phyloP scores from a whole-genome alignment of 2,797 vertebrate species.

The Hypotaenidia okinawae region DNA sequence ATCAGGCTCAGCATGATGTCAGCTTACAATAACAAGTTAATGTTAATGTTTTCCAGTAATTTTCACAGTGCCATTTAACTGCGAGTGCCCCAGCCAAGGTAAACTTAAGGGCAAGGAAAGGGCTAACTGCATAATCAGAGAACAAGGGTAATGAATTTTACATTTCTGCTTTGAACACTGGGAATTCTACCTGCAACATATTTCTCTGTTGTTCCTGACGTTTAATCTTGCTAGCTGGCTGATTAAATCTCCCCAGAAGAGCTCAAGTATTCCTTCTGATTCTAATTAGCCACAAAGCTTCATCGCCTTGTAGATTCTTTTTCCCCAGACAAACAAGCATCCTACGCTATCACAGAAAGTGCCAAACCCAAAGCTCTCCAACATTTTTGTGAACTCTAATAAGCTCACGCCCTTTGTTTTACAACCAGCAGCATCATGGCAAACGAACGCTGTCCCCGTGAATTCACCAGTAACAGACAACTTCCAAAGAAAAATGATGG shows the following conservation, averaged over 20 bases:
- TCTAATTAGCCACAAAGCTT: constrained; percentile 48
- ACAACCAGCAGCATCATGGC: neutral
- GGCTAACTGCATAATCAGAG: constrained; percentile 73
- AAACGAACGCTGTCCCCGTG: neutral
- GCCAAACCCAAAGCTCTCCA: constrained; percentile 1
- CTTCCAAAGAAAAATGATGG: neutral
- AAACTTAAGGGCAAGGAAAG: constrained; percentile 74
- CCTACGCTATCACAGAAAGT: neutral
- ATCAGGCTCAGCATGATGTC: constrained; percentile 75
- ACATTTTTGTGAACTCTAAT: neutral
- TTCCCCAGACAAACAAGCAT: constrained; percentile 3
- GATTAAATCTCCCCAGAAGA: neutral
- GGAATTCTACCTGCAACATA: constrained; percentile 46
- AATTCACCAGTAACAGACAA: neutral
- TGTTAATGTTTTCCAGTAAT: constrained; percentile 83
- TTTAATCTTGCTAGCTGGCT: constrained; percentile 33
- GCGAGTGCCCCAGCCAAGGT: constrained; percentile 75
- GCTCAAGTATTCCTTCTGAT: constrained; percentile 40
- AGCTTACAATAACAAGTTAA: constrained; percentile 82
- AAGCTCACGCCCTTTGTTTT: neutral
- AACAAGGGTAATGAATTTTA: constrained; percentile 69
- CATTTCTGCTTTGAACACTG: constrained; percentile 66
- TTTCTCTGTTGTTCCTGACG: constrained; percentile 22
- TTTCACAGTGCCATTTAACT: constrained; percentile 78
- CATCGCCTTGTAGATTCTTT: neutral